phyloP scores from a whole-genome alignment of 2,888 invertebrate species.

The Synanthedon tipuliformis region DNA sequence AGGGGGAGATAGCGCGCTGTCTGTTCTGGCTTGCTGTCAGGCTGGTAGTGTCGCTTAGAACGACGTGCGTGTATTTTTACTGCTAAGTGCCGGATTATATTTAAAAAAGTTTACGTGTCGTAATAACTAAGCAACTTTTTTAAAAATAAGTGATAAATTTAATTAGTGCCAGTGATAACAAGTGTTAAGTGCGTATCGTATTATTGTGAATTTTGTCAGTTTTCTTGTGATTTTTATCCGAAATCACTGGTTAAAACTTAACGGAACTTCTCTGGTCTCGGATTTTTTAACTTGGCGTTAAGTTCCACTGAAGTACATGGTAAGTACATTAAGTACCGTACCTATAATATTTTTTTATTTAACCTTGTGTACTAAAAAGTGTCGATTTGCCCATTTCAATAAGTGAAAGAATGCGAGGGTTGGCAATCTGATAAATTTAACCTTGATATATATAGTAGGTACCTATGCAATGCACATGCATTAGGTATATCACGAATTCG shows the following conservation, averaged over 20 bases:
- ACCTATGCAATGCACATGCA: neutral
- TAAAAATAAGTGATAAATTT: slow-evolving; percentile 21
- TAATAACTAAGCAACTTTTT: slow-evolving; percentile 32
- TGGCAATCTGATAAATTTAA: neutral
- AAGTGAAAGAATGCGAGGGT: neutral
- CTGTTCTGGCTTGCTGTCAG: slow-evolving; percentile 11
- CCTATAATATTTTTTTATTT: no score
- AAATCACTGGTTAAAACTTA: slow-evolving; percentile 54
- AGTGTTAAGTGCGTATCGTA: slow-evolving; percentile 26
- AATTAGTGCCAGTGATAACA: slow-evolving; percentile 38
- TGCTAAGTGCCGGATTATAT: slow-evolving; percentile 10
- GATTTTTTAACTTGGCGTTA: slow-evolving; percentile 25
- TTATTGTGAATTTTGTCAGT: slow-evolving; percentile 24
- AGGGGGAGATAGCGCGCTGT: slow-evolving; percentile 2
- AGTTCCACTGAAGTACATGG: slow-evolving; percentile 45
- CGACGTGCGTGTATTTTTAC: slow-evolving; percentile 16
- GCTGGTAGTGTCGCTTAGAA: slow-evolving; percentile 33
- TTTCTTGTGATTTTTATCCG: slow-evolving; percentile 47
- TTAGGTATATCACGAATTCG: neutral
- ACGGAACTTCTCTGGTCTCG: slow-evolving; percentile 44
- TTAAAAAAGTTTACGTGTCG: slow-evolving; percentile 44
- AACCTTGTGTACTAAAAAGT: no score
- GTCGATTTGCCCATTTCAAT: slow-evolving; percentile 1
- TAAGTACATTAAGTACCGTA: slow-evolving; percentile 21
- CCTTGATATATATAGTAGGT: no score